Evolutionary conservation across 2,113 vertebrate species (phyloP).

Genomic region (Cranoglanis bouderius): DNA sequence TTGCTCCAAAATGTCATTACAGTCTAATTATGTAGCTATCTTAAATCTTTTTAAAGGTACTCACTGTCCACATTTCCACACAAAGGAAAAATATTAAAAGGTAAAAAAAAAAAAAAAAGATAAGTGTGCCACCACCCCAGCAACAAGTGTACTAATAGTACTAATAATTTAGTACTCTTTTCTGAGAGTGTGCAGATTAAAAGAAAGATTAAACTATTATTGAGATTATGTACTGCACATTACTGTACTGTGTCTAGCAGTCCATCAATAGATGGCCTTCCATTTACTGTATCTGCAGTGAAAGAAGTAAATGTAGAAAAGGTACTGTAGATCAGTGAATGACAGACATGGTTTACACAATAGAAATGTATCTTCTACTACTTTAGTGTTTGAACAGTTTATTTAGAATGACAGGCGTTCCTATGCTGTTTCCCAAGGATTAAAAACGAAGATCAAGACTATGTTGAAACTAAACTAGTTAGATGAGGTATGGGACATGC

Average conservation of each 20-base stretch:
- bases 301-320: neutral
- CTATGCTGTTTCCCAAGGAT: neutral
- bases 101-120: neutral
- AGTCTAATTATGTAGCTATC: neutral
- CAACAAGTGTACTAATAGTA: neutral
- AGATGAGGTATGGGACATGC: neutral
- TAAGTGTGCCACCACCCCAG: neutral
- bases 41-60: neutral
- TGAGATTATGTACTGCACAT: neutral
- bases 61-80: neutral
- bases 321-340: constrained; percentile 3
- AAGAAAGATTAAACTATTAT: neutral
- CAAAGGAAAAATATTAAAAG: neutral
- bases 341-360: neutral
- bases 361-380: neutral
- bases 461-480: neutral
- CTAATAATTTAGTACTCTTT: neutral
- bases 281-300: neutral
- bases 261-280: neutral
- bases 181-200: neutral
- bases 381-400: neutral
- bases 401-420: neutral
- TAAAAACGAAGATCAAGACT: neutral
- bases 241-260: neutral
- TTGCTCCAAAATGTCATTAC: neutral